Evolutionary conservation across 2,113 vertebrate genomes (phyloP).

Genomic region (Hippopotamus amphibius): DNA sequence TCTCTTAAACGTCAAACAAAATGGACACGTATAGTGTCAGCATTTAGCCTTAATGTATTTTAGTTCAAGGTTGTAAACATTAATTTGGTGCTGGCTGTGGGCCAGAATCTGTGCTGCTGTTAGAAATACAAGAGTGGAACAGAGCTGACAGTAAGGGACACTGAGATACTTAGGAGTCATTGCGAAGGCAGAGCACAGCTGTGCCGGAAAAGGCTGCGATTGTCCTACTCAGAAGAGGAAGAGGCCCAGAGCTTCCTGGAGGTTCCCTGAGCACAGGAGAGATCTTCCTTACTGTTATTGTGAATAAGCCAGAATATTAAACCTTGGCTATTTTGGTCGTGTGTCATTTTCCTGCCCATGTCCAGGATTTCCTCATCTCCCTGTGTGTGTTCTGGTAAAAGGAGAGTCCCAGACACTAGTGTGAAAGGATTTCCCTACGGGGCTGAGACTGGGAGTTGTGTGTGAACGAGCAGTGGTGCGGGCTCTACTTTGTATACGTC

Average conservation of each 20-base stretch:
- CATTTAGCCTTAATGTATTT: not conserved
- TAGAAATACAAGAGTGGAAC: not conserved
- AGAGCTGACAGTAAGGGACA: not conserved
- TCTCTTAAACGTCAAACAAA: not conserved
- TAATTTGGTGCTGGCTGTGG: not conserved
- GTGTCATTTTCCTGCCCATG: not conserved
- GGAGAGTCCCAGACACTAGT: not conserved
- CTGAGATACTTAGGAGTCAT: accelerated
- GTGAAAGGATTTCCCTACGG: not conserved
- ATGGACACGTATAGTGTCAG: not conserved
- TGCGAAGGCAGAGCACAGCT: accelerated
- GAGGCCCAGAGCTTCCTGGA: not conserved
- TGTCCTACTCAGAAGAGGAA: accelerated
- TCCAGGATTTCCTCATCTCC: slow-evolving; percentile 54
- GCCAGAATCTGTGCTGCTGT: not conserved
- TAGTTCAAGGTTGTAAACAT: not conserved
- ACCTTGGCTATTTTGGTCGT: not conserved
- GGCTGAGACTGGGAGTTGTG: accelerated
- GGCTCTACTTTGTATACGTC: too few species aligned
- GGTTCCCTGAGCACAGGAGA: accelerated
- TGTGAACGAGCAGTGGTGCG: accelerated
- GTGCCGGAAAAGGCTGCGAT: accelerated
- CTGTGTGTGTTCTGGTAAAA: not conserved
- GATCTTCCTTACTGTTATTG: not conserved
- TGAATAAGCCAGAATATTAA: not conserved